Conservation (phyloP, 2,113 vertebrate genomes). For the Pyrgilauda ruficollis region DNA sequence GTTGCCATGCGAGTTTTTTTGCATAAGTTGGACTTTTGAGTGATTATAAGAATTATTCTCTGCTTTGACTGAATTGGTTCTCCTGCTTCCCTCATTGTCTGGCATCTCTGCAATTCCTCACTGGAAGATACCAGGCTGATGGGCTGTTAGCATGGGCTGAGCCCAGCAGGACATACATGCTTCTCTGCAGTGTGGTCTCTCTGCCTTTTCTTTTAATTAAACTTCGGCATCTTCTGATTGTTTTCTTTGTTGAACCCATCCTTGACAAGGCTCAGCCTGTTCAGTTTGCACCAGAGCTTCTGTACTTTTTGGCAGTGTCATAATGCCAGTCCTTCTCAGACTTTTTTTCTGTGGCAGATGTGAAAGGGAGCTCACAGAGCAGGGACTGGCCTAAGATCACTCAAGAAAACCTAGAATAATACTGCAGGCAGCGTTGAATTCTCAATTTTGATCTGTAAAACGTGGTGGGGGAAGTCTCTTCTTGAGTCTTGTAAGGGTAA, state of each 20-base stretch:
- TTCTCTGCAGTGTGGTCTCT: neutral
- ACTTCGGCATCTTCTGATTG: neutral
- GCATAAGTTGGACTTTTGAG: neutral
- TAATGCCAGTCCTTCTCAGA: neutral
- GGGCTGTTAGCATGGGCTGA: neutral
- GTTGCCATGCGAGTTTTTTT: neutral
- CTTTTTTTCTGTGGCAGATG: neutral
- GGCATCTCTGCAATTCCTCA: neutral
- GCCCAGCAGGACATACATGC: neutral
- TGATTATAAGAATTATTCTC: neutral
- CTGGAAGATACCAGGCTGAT: neutral
- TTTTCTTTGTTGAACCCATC: neutral
- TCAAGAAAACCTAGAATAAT: neutral
- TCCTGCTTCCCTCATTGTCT: neutral
- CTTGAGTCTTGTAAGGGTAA: neutral
- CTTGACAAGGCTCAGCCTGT: neutral
- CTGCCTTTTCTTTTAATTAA: neutral
- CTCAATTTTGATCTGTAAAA: neutral
- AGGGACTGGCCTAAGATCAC: neutral
- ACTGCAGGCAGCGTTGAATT: neutral
- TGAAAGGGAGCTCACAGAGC: neutral
- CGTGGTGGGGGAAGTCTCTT: fast-evolving
- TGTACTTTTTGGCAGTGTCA: neutral
- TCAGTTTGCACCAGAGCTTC: neutral
- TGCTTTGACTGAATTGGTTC: neutral